These are phyloP conservation scores for Thamnophis elegans DNA, from an alignment of 2,797 vertebrate genomes.

Conservation along the genomic window DNA sequence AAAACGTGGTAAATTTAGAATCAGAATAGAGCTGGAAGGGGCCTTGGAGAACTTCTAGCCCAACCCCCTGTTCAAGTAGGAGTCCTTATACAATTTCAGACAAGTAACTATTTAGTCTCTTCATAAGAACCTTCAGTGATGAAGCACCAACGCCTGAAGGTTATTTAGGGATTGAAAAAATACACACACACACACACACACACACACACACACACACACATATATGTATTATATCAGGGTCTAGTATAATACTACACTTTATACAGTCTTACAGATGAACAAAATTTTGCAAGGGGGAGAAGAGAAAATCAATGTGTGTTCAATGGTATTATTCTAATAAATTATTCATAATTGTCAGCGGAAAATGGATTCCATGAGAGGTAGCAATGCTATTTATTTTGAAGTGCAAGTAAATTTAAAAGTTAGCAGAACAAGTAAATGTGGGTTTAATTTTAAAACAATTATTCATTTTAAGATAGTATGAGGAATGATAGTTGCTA, in stretches of 20 bases:
- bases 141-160: too few species aligned
- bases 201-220: background rate
- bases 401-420: background rate
- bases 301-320: background rate
- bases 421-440: slow-evolving; percentile 19
- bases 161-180: background rate
- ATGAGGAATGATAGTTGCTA: background rate
- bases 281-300: slow-evolving; percentile 20
- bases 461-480: background rate
- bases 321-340: background rate
- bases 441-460: background rate
- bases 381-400: background rate
- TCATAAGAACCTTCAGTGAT: too few species aligned
- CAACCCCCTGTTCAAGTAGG: too few species aligned
- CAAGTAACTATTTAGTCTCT: too few species aligned
- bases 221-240: background rate
- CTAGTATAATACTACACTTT: background rate
- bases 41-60: too few species aligned
- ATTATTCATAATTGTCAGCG: background rate
- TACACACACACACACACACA: too few species aligned
- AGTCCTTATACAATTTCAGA: too few species aligned
- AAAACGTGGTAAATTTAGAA: background rate
- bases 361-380: background rate
- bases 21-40: too few species aligned
- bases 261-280: slow-evolving; percentile 2